Evolutionary conservation across 2,113 vertebrate genomes (phyloP).

Genomic region (Cochlearius cochlearius): DNA sequence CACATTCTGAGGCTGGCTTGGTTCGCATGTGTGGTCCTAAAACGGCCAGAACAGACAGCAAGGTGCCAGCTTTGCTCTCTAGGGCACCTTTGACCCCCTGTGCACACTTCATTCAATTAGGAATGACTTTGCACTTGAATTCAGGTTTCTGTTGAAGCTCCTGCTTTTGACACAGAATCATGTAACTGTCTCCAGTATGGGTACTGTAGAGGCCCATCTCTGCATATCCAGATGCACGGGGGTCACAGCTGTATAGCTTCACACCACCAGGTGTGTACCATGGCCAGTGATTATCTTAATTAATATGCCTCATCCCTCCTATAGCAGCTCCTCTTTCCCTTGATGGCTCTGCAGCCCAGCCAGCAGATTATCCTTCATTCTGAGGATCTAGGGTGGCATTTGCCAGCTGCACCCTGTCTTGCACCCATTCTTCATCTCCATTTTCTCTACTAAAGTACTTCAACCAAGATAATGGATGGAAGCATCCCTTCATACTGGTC

Average conservation of each 20-base stretch:
- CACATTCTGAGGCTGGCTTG: not conserved
- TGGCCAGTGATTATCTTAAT: not conserved
- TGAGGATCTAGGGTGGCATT: not conserved
- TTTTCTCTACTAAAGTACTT: not conserved
- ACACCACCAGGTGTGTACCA: not conserved
- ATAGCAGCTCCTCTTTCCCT: not conserved
- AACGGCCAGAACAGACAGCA: not conserved
- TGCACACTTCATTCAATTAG: not conserved
- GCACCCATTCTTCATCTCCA: not conserved
- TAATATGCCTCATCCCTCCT: not conserved
- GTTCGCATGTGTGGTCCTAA: fast-evolving
- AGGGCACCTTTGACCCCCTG: not conserved
- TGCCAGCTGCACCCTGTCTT: not conserved
- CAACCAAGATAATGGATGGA: not conserved
- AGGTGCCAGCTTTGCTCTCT: not conserved
- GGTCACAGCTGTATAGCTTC: not conserved
- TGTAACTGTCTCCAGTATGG: not conserved
- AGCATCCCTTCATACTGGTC: not conserved
- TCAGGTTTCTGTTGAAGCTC: not conserved
- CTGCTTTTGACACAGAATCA: not conserved
- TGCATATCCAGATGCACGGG: not conserved
- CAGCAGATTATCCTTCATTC: not conserved
- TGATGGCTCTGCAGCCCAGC: not conserved
- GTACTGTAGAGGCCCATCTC: not conserved
- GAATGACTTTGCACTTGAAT: not conserved